phyloP scores from a whole-genome alignment of 2,888 invertebrate genomes.

The Nemoura dubitans region DNA sequence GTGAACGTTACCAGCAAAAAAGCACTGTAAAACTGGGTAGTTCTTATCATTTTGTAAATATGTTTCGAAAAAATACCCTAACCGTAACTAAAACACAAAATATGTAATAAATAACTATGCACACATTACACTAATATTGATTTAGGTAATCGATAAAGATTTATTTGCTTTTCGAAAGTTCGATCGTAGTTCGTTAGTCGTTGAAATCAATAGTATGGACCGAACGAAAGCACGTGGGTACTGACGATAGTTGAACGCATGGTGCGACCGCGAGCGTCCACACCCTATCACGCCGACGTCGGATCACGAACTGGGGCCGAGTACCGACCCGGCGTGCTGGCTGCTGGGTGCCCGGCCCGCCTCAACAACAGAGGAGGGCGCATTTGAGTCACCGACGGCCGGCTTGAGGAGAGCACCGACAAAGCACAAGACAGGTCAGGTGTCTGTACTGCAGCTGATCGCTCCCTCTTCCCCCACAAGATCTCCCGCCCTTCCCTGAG shows the following conservation, averaged over 20 bases:
- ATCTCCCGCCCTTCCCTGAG: background rate
- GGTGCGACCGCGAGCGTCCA: background rate
- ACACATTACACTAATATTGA: background rate
- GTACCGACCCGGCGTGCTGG: background rate
- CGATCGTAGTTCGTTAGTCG: background rate
- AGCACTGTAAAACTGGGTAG: background rate
- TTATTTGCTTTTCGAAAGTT: background rate
- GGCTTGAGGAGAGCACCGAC: background rate
- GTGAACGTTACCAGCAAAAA: constrained; percentile 9
- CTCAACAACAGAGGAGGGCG: background rate
- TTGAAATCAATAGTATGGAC: background rate
- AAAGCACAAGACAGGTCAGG: background rate
- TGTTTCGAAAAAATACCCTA: background rate
- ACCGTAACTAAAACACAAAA: background rate
- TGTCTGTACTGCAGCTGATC: background rate
- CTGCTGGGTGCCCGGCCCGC: background rate
- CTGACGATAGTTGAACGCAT: background rate
- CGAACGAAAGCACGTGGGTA: background rate
- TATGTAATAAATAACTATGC: background rate
- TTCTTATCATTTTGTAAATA: background rate
- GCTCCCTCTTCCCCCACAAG: background rate
- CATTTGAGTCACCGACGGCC: background rate
- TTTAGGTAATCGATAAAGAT: background rate
- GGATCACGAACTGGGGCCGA: background rate
- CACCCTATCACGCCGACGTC: background rate